Evolutionary conservation across 1,140 invertebrate species (phyloP).

Genomic region (Radopholus similis): DNA sequence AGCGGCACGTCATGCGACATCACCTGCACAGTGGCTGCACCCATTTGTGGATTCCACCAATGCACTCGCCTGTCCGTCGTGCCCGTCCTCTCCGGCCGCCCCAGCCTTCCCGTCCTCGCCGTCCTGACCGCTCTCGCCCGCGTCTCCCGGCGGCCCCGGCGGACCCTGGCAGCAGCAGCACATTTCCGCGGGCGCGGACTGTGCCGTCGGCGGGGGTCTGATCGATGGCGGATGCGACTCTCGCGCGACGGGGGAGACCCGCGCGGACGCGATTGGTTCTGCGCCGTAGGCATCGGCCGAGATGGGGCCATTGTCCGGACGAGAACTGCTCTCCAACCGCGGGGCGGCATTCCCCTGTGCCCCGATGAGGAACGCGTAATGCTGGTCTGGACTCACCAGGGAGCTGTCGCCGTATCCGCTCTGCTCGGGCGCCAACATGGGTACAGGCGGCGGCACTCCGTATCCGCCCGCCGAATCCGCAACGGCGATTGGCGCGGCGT

Average conservation of each 20-base stretch:
- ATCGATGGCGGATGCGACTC: conserved; percentile 24
- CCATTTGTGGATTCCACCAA: conserved; percentile 4
- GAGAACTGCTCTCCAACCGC: too few species aligned
- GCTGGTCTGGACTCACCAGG: too few species aligned
- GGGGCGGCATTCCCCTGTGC: conserved; percentile 3
- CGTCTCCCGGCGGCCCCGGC: conserved; percentile 30
- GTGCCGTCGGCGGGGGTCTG: not conserved
- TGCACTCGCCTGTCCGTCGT: not conserved
- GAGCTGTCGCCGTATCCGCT: too few species aligned
- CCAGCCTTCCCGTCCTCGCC: conserved; percentile 30
- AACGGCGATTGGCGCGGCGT: not conserved
- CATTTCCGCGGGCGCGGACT: not conserved
- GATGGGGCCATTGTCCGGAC: too few species aligned
- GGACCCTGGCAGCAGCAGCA: conserved; percentile 26
- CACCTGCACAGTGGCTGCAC: not conserved
- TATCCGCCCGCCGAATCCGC: conserved; percentile 1
- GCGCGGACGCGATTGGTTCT: not conserved
- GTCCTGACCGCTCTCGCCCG: conserved; percentile 20
- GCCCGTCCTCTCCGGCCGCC: not conserved
- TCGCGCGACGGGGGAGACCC: too few species aligned
- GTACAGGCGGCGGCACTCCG: too few species aligned
- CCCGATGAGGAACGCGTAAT: too few species aligned
- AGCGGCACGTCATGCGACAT: conserved; percentile 29
- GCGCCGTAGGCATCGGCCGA: conserved; percentile 13
- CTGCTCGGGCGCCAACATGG: too few species aligned